These are phyloP conservation scores for Palythoa grandis DNA, from an alignment of 92 coral and sea anemone genomes.

Conservation along the genomic window DNA sequence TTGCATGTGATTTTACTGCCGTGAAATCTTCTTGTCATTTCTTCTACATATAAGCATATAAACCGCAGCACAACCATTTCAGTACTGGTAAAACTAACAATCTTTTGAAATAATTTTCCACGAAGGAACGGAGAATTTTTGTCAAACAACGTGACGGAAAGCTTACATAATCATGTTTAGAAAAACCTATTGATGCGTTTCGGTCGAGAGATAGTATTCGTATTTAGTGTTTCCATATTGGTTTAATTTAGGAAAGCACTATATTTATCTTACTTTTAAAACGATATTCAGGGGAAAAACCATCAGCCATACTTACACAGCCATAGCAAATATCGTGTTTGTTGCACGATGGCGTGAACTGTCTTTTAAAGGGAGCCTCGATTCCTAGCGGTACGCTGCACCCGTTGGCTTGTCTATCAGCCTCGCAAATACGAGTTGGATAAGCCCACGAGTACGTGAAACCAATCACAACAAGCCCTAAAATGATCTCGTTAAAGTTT, in stretches of 20 bases:
- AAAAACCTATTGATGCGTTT: neutral
- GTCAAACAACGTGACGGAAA: too few species aligned
- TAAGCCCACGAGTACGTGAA: slow-evolving; percentile 32
- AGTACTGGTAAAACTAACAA: too few species aligned
- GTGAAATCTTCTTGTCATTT: too few species aligned
- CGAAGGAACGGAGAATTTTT: too few species aligned
- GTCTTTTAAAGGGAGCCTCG: slow-evolving; percentile 84
- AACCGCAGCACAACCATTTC: too few species aligned
- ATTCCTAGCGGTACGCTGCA: slow-evolving; percentile 97
- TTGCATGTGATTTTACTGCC: too few species aligned
- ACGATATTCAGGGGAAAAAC: neutral
- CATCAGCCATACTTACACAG: slow-evolving; percentile 79
- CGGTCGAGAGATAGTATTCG: neutral
- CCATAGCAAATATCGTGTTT: slow-evolving; percentile 99
- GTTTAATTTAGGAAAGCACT: neutral
- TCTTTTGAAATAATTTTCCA: too few species aligned
- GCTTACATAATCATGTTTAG: neutral
- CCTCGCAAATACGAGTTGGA: slow-evolving; percentile 74
- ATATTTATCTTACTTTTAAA: neutral
- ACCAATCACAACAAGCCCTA: slow-evolving; percentile 36
- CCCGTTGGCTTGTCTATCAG: slow-evolving; percentile 87
- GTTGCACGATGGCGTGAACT: slow-evolving; percentile 92
- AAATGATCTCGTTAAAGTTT: slow-evolving; percentile 30
- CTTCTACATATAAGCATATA: too few species aligned
- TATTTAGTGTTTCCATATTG: too few species aligned